Conservation (phyloP, 2,113 vertebrate species). For the Oostethus manadensis region DNA sequence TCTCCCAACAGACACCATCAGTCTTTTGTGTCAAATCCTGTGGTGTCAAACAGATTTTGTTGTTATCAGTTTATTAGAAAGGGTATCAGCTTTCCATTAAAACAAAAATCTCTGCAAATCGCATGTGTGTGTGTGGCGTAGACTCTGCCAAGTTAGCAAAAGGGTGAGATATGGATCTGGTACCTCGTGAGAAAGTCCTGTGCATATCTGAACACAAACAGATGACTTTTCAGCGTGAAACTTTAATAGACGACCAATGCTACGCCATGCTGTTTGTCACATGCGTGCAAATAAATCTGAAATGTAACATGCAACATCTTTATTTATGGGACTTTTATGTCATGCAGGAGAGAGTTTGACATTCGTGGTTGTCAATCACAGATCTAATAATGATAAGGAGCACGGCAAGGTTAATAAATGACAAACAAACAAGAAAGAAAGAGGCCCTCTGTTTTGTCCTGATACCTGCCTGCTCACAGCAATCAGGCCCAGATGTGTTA, state of each 20-base stretch:
- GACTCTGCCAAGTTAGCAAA: background rate
- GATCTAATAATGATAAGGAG: conserved; percentile 49
- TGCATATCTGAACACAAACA: background rate
- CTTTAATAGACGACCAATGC: no score
- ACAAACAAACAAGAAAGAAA: conserved; percentile 72
- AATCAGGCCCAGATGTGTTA: conserved; percentile 77
- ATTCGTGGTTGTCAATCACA: conserved; percentile 66
- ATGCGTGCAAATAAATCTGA: no score
- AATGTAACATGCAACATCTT: background rate
- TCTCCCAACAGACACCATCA: conserved; percentile 38
- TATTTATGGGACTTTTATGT: conserved; percentile 2
- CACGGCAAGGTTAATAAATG: conserved; percentile 64
- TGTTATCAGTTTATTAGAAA: conserved; percentile 14
- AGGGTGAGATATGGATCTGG: background rate
- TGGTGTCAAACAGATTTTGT: conserved; percentile 4
- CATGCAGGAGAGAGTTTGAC: conserved; percentile 8
- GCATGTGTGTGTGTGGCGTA: conserved; percentile 5
- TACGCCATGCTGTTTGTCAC: no score
- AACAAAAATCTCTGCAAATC: conserved; percentile 9
- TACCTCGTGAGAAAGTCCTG: conserved; percentile 4
- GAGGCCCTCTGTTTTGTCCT: conserved; percentile 54
- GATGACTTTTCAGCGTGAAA: no score
- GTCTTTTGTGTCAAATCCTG: conserved; percentile 24
- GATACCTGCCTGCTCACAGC: conserved; percentile 55
- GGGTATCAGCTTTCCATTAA: conserved; percentile 7